A percentile compares a stretch with the other conserved stretches of the same genome.
Conservation (phyloP, 1,140 invertebrate genomes). For the Protaetia brevitarsis region DNA sequence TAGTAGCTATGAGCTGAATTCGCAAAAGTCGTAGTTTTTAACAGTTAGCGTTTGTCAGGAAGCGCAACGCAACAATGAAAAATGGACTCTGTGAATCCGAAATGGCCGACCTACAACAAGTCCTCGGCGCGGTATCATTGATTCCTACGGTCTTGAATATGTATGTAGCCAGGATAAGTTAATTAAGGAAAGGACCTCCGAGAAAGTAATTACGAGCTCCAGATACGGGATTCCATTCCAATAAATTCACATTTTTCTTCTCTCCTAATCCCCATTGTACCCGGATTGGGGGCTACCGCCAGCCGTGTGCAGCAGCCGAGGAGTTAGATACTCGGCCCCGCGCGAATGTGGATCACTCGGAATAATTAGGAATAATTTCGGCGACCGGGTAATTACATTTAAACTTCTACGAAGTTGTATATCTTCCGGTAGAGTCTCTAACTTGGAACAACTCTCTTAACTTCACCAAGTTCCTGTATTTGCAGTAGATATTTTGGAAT, state of each 20-base stretch:
- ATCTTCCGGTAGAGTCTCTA: neutral
- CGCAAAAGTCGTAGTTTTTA: too few species aligned
- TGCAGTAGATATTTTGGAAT: too few species aligned
- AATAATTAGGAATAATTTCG: constrained; percentile 20
- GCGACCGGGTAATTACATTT: constrained; percentile 16
- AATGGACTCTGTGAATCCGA: too few species aligned
- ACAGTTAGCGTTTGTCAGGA: too few species aligned
- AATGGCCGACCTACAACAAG: too few species aligned
- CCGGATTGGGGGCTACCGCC: neutral
- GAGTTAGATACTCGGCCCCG: too few species aligned
- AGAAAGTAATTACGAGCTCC: neutral
- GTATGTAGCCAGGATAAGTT: constrained; percentile 13
- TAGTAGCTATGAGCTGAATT: too few species aligned
- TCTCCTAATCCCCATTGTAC: neutral
- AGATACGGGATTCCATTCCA: constrained; percentile 13
- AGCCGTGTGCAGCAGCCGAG: neutral
- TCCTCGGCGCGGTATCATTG: too few species aligned
- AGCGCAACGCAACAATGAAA: too few species aligned
- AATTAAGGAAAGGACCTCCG: constrained; percentile 16
- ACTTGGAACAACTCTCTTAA: too few species aligned
- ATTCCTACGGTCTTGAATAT: constrained; percentile 18
- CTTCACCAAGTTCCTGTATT: too few species aligned
- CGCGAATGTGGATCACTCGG: constrained; percentile 1
- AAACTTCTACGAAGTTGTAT: neutral
- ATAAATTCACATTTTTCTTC: constrained; percentile 23